phyloP scores from a whole-genome alignment of 2,797 vertebrate genomes.

The Rhinichthys osculus region DNA sequence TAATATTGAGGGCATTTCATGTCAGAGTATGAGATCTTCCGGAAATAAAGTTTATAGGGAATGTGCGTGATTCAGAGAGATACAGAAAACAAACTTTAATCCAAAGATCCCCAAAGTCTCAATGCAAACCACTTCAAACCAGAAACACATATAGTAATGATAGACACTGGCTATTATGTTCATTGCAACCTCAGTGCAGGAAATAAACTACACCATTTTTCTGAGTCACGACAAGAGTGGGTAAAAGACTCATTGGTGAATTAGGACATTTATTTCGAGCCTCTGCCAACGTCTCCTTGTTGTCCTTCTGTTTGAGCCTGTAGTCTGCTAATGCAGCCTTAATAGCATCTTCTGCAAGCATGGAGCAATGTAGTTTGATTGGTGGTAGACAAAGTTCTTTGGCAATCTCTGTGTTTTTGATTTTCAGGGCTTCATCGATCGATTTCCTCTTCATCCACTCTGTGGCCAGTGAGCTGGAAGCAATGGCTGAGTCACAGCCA shows the following conservation, averaged over 20 bases:
- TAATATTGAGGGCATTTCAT: not conserved
- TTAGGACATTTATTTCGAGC: constrained; percentile 67
- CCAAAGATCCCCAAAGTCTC: not conserved
- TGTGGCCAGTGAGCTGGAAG: constrained; percentile 94
- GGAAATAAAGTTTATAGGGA: not conserved
- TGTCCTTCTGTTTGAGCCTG: constrained; percentile 85
- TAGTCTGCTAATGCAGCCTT: constrained; percentile 94
- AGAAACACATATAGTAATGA: not conserved
- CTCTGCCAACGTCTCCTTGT: constrained; percentile 68
- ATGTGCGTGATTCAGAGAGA: constrained; percentile 59
- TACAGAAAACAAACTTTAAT: constrained; percentile 12
- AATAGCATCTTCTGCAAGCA: constrained; percentile 97
- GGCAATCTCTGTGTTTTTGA: constrained; percentile 95
- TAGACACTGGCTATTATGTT: constrained; percentile 21
- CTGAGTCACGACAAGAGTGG: constrained; percentile 17
- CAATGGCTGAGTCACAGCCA: constrained; percentile 96
- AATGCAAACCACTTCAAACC: constrained; percentile 29
- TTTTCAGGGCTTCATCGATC: constrained; percentile 90
- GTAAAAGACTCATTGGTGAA: not conserved
- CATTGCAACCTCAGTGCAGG: not conserved
- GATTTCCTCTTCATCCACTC: constrained; percentile 98
- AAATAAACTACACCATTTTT: not conserved
- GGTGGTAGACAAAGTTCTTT: constrained; percentile 96
- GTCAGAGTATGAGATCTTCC: constrained; percentile 17
- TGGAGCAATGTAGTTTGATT: constrained; percentile 97